Base-by-base conservation (phyloP, 2,888 invertebrate species). In the Drosophila dives region DNA sequence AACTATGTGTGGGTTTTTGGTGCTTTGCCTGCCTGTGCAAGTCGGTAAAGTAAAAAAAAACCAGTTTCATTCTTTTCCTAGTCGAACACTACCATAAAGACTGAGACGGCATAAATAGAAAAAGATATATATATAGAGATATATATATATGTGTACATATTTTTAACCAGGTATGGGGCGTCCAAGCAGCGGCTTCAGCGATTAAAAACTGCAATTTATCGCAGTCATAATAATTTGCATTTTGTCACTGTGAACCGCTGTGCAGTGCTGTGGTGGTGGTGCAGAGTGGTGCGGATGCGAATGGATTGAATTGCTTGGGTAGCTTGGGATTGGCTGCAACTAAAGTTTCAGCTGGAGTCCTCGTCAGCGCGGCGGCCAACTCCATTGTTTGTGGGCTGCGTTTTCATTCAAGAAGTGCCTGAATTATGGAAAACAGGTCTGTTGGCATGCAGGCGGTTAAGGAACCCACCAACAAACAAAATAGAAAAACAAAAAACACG, bases 181-280 rank as follows among this genome's bases (percentile, higher is more conserved):
- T 75, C 66, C 80, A 71, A 79, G 83, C 74, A 79, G 83, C 74
- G 75, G 68, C 81, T 73, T 58, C 72, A 77, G 56, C 87, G 81
- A 83, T 89, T 84, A 86, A 88, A 86, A 89, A 86, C 89, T 85
- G 85, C 88, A 86, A 85, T 85, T 86, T 86, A 86, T 86, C 88
- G 86, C 83, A 80, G 86, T 86, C 88, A 86, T 86, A 86, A 88
- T 88, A 88, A 86, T 86, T 88, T 88, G 86, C 86, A 86, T 86
- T 88, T 86, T 86, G 86, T 86, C 86, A 88, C 86, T 82, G 88
- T 70, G 77, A 77, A 64, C 70, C 65, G 62, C 71, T 70, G 69
- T 15, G 45, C 15, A 32, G 69, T 38, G 38, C 38, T 36, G 48
- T 23, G 48, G 56, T 54, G 33, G 29, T 5, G 67, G 12, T 36